phyloP scores from a whole-genome alignment of 2,797 vertebrate genomes.

The Epinephelus coioides region DNA sequence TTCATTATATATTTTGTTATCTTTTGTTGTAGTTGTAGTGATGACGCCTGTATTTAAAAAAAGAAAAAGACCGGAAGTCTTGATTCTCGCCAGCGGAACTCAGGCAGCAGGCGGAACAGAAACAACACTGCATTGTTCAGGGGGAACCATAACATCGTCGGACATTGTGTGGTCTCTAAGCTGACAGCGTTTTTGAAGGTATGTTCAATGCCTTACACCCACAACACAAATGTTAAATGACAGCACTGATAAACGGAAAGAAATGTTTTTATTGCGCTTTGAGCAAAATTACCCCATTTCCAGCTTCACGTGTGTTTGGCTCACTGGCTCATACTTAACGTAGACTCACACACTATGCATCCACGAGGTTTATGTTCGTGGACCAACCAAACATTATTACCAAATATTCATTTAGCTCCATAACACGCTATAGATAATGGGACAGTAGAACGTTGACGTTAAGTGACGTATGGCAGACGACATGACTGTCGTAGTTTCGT shows the following conservation, averaged over 20 bases:
- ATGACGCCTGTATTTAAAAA: not conserved
- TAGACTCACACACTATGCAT: not conserved
- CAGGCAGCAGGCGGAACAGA: not conserved
- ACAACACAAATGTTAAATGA: no score
- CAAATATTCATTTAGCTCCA: not conserved
- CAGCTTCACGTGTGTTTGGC: not conserved
- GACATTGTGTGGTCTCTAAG: not conserved
- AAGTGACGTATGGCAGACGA: not conserved
- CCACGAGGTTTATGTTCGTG: not conserved
- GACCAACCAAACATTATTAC: not conserved
- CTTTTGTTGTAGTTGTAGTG: not conserved
- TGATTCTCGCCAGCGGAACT: conserved; percentile 13
- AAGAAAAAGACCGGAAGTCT: not conserved
- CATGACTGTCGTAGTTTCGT: not conserved
- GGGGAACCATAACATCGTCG: conserved; percentile 28
- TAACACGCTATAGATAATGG: not conserved
- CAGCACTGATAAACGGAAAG: not conserved
- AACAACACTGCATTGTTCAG: not conserved
- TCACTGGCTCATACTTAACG: not conserved
- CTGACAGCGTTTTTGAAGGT: not conserved
- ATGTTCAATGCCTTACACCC: not conserved
- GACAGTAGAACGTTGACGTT: not conserved
- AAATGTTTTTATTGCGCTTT: not conserved
- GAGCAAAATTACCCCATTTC: not conserved
- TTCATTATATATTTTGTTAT: not conserved